Evolutionary conservation across 2,888 invertebrate genomes (phyloP), one percentile per base, ranked within the genome.

Genomic region (Hermaeophaga mercurialis): DNA sequence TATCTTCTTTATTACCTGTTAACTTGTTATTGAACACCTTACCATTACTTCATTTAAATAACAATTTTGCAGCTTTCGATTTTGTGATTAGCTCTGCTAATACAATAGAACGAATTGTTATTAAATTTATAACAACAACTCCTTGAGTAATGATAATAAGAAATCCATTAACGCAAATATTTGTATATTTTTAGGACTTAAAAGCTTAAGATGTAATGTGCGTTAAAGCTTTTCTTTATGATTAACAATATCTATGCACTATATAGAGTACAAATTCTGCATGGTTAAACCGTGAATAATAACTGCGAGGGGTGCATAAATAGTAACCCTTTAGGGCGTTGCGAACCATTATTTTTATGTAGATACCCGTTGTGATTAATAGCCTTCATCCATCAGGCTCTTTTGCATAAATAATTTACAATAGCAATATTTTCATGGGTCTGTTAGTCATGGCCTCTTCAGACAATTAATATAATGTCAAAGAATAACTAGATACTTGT

Each of bases 211-310:
- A 65, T 62, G 66, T 66, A 67, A 66, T 56, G 63, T 64, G 67
- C 66, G 61, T 67, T 59, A 68, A 68, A 65, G 63, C 62, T 61
- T 48, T 54, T 54, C 63, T 64, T 62, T 56, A 55, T 62, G 55
- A 46, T 45, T 54, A 59, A 54, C 49, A 54, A 17, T 38, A 48
- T 38, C 17, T 26, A 17, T 34, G 38, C 39, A 9, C n/a, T 36
- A 24, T 33, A 38, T 18, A 36, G 12, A 22, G 28, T 34, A 12
- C 11, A 12, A n/a, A 66, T 66, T 68, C 63, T 64, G 63, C 64
- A 65, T 58, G 68, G 68, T 65, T 64, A 66, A 61, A 66, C 66
- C 68, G 66, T 66, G 64, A 50, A 66, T 66, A 66, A 68, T 63
- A 53, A 55, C 48, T 46, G 14, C 48, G 53, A 61, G 64, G 68